Evolutionary conservation across 2,888 invertebrate species (phyloP), one percentile per base, ranked within the genome.

Genomic region (Brassicogethes aeneus): DNA sequence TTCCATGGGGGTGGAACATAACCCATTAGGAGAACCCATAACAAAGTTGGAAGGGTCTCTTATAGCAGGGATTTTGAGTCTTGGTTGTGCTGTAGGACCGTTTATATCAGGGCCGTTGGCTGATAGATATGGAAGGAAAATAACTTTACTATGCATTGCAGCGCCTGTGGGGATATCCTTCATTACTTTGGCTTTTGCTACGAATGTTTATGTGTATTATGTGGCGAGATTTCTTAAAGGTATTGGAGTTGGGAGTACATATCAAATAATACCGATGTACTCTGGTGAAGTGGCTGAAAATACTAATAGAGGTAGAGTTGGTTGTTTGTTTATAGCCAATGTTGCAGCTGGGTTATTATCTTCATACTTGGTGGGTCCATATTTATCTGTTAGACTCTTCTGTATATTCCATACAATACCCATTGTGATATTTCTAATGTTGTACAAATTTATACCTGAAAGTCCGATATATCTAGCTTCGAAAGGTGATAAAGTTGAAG

Each of bases 251-350:
- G 82, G 85, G 0, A 76, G 81, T 58, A 70, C 80, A 14, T 84
- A 81, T 68, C 78, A 82, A 0, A 76, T 81, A 1, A 77, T 80
- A 1, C 89, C 91, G 0, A 82, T 89, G 75, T 93, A 91, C 66
- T 78, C 89, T 44, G 86, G 86, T 33, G 92, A 93, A 68, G 85
- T 89, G 23, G 77, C 89, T 3, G 82, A 86, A 71, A 78, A 81
- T 40, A 80, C 81, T 16, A 76, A 81, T 12, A 73, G 93, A 43
- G 92, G 92, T 0, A 37, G 43, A 2, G 43, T 53, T 5, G 51
- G 52, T 3, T 45, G 49, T 17, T 41, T 54, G 13, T 36, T 53
- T 38, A 36, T 47, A 1, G 39, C 55, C 3, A 48, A 49, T 34
- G 17, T 54, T 2, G 40, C 48, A 2, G 14, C 42, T 1, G 52